Conservation (phyloP, 2,888 invertebrate species). For the Pterobdella sp. region DNA sequence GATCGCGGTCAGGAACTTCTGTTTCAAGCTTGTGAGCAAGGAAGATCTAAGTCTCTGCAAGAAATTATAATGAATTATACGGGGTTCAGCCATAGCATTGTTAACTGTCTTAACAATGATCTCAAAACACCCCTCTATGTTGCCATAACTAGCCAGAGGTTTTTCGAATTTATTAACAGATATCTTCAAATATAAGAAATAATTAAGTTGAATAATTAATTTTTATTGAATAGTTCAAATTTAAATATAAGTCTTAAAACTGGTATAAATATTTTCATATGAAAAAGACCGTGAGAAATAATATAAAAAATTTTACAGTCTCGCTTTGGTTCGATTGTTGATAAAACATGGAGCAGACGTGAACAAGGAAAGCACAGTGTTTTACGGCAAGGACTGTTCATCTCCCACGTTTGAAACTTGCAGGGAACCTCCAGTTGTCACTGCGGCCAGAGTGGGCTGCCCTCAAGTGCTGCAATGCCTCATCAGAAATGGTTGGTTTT, state of each 20-base stretch:
- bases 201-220: not conserved
- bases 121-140: constrained; percentile 35
- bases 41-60: constrained; percentile 8
- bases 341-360: constrained; percentile 34
- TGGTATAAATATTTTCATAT: too few species aligned
- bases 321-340: constrained; percentile 28
- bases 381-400: constrained; percentile 34
- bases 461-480: constrained; percentile 31
- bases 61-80: constrained; percentile 16
- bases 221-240: too few species aligned
- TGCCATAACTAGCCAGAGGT: constrained; percentile 27
- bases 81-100: constrained; percentile 17
- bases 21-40: constrained; percentile 24
- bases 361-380: constrained; percentile 32
- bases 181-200: not conserved
- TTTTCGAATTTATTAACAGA: not conserved
- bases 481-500: constrained; percentile 28
- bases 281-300: too few species aligned
- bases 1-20: constrained; percentile 14
- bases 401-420: constrained; percentile 34
- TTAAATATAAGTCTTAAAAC: too few species aligned
- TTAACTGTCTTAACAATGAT: constrained; percentile 30
- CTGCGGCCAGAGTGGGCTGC: constrained; percentile 35
- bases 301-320: constrained; percentile 24
- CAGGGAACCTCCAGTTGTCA: constrained; percentile 36